Evolutionary conservation across 1,140 invertebrate species (phyloP).

Genomic region (Dolichoris vasculosae): DNA sequence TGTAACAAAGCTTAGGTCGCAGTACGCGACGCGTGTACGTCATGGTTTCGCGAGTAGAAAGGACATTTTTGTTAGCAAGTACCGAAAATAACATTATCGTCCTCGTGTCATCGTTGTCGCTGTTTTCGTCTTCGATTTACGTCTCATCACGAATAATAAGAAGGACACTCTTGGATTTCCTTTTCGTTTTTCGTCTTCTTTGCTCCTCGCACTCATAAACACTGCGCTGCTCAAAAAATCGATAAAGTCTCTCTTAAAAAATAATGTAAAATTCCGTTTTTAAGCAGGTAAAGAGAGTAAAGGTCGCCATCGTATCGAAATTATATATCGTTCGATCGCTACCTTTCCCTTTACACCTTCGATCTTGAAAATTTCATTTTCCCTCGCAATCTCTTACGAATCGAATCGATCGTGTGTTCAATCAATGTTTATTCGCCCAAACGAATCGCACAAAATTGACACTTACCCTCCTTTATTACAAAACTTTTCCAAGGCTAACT

Average conservation of each 20-base stretch:
- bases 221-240: constrained; percentile 24
- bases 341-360: constrained; percentile 23
- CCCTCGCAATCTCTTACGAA: constrained; percentile 34
- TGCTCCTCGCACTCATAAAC: not conserved
- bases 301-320: constrained; percentile 17
- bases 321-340: constrained; percentile 3
- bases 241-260: constrained; percentile 55
- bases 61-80: constrained; percentile 42
- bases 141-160: constrained; percentile 38
- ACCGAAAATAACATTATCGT: constrained; percentile 44
- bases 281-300: constrained; percentile 45
- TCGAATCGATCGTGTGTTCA: constrained; percentile 40
- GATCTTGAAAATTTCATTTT: constrained; percentile 46
- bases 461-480: constrained; percentile 19
- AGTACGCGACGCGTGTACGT: not conserved
- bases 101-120: constrained; percentile 37
- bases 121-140: constrained; percentile 8
- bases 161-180: constrained; percentile 40
- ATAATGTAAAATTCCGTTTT: constrained; percentile 53
- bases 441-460: constrained; percentile 38
- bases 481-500: constrained; percentile 36
- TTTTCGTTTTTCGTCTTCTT: constrained; percentile 41
- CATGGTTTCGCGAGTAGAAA: constrained; percentile 36
- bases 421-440: not conserved
- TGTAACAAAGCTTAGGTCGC: constrained; percentile 14